These are phyloP conservation scores for Agapornis roseicollis DNA, from an alignment of 2,113 vertebrate species.

Conservation along the genomic window DNA sequence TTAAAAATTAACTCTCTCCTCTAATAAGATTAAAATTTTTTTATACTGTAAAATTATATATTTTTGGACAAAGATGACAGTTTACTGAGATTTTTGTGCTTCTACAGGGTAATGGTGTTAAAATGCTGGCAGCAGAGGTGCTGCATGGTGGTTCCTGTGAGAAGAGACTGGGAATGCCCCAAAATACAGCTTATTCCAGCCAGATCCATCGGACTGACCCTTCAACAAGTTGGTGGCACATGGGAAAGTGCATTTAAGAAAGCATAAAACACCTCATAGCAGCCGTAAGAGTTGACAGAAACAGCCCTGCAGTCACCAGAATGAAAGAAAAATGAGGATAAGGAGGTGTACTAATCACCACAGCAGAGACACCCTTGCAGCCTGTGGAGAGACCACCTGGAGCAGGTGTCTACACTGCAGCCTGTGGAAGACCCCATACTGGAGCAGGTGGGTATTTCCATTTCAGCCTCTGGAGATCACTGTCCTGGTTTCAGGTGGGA, in stretches of 20 bases:
- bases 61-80: neutral
- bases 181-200: neutral
- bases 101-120: neutral
- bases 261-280: accelerated
- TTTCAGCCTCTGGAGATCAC: neutral
- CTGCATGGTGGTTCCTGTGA: neutral
- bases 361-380: neutral
- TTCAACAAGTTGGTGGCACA: neutral
- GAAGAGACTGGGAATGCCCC: neutral
- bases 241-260: neutral
- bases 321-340: neutral
- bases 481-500: neutral
- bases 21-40: neutral
- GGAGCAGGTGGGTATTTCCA: neutral
- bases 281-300: neutral
- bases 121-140: neutral
- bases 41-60: neutral
- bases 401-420: neutral
- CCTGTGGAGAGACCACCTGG: neutral
- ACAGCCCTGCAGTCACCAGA: accelerated
- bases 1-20: neutral
- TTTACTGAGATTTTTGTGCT: neutral
- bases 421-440: neutral
- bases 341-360: neutral
- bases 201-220: accelerated